Evolutionary conservation across 1,140 invertebrate genomes (phyloP), one percentile per base, ranked within the genome.

Genomic region (Psix sp.): DNA sequence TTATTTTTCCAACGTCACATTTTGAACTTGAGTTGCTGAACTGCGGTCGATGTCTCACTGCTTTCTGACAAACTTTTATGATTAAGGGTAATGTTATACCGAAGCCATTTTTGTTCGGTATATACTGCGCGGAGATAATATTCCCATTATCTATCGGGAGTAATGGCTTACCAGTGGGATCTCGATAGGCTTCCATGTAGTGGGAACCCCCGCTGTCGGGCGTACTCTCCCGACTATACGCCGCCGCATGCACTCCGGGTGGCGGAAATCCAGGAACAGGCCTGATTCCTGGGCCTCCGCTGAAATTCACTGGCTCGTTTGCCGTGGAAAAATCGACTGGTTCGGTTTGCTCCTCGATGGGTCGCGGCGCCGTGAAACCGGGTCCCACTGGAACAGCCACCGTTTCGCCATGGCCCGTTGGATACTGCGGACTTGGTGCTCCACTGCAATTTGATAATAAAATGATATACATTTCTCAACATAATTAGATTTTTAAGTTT

Each of bases 171-270:
- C 94, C 93, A 77, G 93, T 93, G 10, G 93, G 91, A 83, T 95
- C 94, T 81, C 94, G 88, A 80, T 95, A 95, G 40, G 93, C 92
- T 81, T 95, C 94, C 83, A 94, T 91, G 78, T 95, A 95, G 85
- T 95, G 94, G 17, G 93, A 94, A 49, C 92, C 93, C 33, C 93
- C 93, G 78, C 93, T 94, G 82, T 95, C 94, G 6, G 91, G 92
- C 29, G 94, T 94, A 21, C 93, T 95, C 84, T 95, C 94, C 60
- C 94, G 90, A 85, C 93, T 94, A 81, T 95, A 95, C 11, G 87
- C 89, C 26, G 89, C 84, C 5, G 87, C 88, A 52, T 89, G 88
- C 39, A 88, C 88, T n/a, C 85, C 86, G 31, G 86, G 85, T 31
- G 84, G 85, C 49, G 86, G 83, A 67, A 88, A 88, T 11, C 87